Base-by-base conservation (phyloP, 2,888 invertebrate genomes). In the Notocelia uddmanniana region DNA sequence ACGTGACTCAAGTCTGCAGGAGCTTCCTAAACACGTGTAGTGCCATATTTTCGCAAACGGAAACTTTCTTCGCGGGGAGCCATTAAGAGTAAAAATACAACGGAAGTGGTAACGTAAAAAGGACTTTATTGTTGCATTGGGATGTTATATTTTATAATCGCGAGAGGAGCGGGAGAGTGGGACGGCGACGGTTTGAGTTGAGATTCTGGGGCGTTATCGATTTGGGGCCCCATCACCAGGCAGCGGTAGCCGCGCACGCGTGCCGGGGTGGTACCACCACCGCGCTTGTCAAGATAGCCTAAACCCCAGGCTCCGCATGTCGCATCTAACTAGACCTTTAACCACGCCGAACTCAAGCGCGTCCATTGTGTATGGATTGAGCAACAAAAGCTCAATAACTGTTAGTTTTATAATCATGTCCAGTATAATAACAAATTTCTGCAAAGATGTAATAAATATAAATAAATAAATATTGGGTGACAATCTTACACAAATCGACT, bases 201-300 rank as follows among this genome's bases (percentile, higher is more conserved):
- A 85, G 89, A 89, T 89, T 88, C 87, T 90, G 91, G 90, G 89
- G 85, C 84, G 83, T 85, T 92, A 92, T 93, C 90, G 93, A 93
- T 93, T 91, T 84, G 85, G 80, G 82, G 81, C 85, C 88, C 90
- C 91, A 90, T 87, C 91, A 91, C 87, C 87, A 85, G 83, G 82
- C 83, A 81, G 83, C 84, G 85, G 85, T 82, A 59, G 82, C 78
- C 82, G 89, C 89, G 89, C 89, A 89, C 87, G 87, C 81, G 86
- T 81, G 76, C 26, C 75, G 76, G 75, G 73, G 79, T 78, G 73
- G 76, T 75, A 57, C 64, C 52, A 70, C 70, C 70, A 70, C 64
- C 58, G 50, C 45, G 60, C 45, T 26, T 26, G 55, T 21, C 3
- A 55, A 74, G 71, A 58, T 72, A 76, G 18, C 64, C 64, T 64